Percentiles rank a stretch among this genome's conserved stretches.
phyloP scores from a whole-genome alignment of 37 sponge, comb jelly and placozoan genomes.

The Dysidea cf. avara region DNA sequence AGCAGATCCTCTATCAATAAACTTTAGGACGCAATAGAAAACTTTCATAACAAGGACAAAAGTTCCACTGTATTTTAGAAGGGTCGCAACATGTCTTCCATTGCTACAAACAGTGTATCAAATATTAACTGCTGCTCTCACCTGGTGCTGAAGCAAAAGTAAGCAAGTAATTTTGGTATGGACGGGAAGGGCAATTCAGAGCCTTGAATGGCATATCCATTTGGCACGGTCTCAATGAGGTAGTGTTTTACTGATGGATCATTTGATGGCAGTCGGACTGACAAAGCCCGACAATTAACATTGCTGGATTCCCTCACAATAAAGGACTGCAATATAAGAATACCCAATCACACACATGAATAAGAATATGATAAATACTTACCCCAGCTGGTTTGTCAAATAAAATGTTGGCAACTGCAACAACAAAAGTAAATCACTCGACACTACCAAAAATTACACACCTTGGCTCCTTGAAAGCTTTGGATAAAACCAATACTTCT shows the following conservation, averaged over 20 bases:
- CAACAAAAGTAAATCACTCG: neutral
- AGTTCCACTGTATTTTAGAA: no score
- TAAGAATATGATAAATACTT: conserved; percentile 18
- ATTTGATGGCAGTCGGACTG: conserved; percentile 45
- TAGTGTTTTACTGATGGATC: conserved; percentile 74
- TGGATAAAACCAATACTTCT: no score
- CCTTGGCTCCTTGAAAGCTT: neutral
- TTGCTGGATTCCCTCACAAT: conserved; percentile 66
- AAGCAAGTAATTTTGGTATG: conserved; percentile 71
- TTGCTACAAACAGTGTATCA: no score
- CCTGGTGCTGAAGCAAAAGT: conserved; percentile 86
- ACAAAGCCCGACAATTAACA: conserved; percentile 65
- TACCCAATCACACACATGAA: neutral
- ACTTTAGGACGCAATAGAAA: no score
- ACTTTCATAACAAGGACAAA: no score
- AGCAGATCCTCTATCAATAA: no score
- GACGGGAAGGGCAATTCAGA: conserved; percentile 78
- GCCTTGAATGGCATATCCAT: conserved; percentile 74
- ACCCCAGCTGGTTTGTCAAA: conserved; percentile 60
- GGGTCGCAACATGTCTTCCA: no score
- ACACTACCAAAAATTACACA: neutral
- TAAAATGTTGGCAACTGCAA: conserved; percentile 54
- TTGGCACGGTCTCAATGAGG: conserved; percentile 51
- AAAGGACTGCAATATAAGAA: conserved; percentile 54
- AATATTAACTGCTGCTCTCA: no score